Evolutionary conservation across 2,797 vertebrate species (phyloP), one percentile per base, ranked within the genome.

Genomic region (Cetoscarus ocellatus): DNA sequence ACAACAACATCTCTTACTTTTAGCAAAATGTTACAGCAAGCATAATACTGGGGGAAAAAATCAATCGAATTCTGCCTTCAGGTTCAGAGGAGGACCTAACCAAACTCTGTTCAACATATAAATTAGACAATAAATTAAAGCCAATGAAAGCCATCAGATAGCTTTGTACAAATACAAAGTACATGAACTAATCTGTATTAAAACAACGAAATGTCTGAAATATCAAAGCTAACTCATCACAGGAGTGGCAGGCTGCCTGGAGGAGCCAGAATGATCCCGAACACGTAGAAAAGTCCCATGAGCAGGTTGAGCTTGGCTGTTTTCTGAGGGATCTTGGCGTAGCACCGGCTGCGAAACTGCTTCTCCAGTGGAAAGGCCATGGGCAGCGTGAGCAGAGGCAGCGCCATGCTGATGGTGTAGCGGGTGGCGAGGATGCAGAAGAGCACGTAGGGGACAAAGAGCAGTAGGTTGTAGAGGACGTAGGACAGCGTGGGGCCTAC

Each of bases 291-390:
- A 51, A 99, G 95, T 66, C 98, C 98, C 91, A 99, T 91, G 5
- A 99, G 93, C 1, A 99, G 94, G 79, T 99, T 99, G 79, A 99
- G 97, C 43, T 99, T 99, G 88, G 98, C 98, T 0, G 98, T 99
- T 91, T 95, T 95, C 77, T 98, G 96, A 0, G 98, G 98, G 72
- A 99, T 96, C 86, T 96, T 97, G 86, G 84, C 91, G 72, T 99
- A 99, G 73, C 87, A 95, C 53, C 94, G 95, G 69, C 96, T 95
- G 39, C 98, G 96, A 87, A 98, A 99, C 86, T 97, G 97, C 57
- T 96, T 94, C 91, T 99, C 98, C 44, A 99, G 90, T 0, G 97
- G 95, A 57, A 99, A 99, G 3, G 98, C 98, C 95, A 99, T 94
- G 7, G 98, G 98, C 59, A 98, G 91, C n/a, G 98, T 98, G 78